These are phyloP conservation scores for Anas bahamensis DNA, from an alignment of 2,797 vertebrate species.

Conservation along the genomic window DNA sequence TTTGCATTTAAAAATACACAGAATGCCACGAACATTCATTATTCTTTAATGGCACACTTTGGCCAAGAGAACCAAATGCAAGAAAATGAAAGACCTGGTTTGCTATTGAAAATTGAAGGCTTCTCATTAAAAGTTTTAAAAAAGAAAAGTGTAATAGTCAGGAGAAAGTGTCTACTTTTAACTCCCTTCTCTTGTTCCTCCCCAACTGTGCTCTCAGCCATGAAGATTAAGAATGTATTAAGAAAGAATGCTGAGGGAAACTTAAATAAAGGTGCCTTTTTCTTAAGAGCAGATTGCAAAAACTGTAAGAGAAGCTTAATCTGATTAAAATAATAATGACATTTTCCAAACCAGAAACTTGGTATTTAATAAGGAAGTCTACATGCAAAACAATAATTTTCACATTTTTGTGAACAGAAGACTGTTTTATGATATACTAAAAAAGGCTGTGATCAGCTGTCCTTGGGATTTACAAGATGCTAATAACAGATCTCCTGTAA, in stretches of 20 bases:
- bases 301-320: slow-evolving; percentile 18
- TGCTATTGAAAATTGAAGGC: neutral
- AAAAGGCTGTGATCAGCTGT: slow-evolving; percentile 21
- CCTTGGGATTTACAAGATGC: slow-evolving; percentile 13
- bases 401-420: slow-evolving; percentile 26
- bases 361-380: slow-evolving; percentile 30
- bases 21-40: slow-evolving; percentile 6
- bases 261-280: slow-evolving; percentile 11
- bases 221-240: slow-evolving; percentile 24
- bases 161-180: slow-evolving; percentile 5
- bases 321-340: slow-evolving; percentile 59
- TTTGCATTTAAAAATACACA: slow-evolving; percentile 27
- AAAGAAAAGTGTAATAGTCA: neutral
- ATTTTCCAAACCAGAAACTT: slow-evolving; percentile 47
- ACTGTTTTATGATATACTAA: neutral
- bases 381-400: slow-evolving; percentile 39
- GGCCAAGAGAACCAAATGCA: neutral
- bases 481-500: slow-evolving; percentile 15
- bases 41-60: slow-evolving; percentile 1
- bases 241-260: slow-evolving; percentile 11
- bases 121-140: slow-evolving; percentile 20
- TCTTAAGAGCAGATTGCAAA: neutral
- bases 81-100: neutral
- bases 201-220: neutral
- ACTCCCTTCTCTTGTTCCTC: neutral